These are phyloP conservation scores for Danionella dracula DNA, from an alignment of 2,797 vertebrate species.

Conservation along the genomic window DNA sequence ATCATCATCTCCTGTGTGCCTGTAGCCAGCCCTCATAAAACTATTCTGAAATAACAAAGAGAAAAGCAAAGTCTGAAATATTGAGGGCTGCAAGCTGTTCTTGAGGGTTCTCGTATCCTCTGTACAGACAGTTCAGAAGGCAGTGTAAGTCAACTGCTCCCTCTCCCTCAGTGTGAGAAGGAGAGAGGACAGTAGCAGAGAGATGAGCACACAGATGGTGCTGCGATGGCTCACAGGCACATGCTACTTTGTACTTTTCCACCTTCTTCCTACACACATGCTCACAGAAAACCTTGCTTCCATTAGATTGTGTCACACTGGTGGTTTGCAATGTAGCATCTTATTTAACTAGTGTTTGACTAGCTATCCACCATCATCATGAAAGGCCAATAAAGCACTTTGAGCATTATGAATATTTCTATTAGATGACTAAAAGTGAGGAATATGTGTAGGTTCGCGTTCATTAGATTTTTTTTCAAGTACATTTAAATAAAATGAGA, in stretches of 20 bases:
- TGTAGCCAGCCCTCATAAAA: not conserved
- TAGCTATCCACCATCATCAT: not conserved
- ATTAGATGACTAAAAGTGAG: too few species aligned
- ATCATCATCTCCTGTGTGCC: not conserved
- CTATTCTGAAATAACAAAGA: not conserved
- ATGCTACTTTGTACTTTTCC: slow-evolving; percentile 66
- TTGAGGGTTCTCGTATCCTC: not conserved
- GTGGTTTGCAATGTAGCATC: slow-evolving; percentile 16
- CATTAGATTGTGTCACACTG: slow-evolving; percentile 30
- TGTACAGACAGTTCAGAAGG: not conserved
- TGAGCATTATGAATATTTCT: not conserved
- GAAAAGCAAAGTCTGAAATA: slow-evolving; percentile 7
- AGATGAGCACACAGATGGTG: slow-evolving; percentile 64
- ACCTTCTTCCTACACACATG: slow-evolving; percentile 63
- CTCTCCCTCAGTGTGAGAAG: slow-evolving; percentile 13
- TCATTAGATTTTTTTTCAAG: too few species aligned
- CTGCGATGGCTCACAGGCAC: slow-evolving; percentile 63
- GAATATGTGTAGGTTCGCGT: too few species aligned
- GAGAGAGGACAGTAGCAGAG: slow-evolving; percentile 40
- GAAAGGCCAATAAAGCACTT: not conserved
- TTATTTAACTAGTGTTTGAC: slow-evolving; percentile 1
- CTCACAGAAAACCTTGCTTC: slow-evolving; percentile 12
- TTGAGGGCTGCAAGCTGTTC: slow-evolving; percentile 4
- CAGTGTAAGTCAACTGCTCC: slow-evolving; percentile 21
- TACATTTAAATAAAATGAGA: too few species aligned